These are phyloP conservation scores for Litoditis marina DNA, from an alignment of 2,888 invertebrate genomes.

Conservation along the genomic window DNA sequence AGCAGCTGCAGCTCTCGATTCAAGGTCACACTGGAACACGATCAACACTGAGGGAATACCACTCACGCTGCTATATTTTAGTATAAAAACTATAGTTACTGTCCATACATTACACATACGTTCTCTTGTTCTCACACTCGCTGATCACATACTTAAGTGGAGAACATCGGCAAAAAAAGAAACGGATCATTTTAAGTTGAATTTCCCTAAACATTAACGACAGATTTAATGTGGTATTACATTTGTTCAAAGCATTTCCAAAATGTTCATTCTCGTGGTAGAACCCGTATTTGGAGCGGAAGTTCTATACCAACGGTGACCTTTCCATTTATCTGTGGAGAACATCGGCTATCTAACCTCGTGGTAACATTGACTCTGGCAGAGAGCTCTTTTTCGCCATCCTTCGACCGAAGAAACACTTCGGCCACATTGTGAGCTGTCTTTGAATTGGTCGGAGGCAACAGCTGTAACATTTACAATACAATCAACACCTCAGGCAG, in stretches of 20 bases:
- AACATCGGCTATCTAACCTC: slow-evolving; percentile 28
- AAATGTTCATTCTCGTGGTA: too few relatives aligned
- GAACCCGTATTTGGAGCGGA: too few relatives aligned
- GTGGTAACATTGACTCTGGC: slow-evolving; percentile 58
- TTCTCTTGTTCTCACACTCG: too few relatives aligned
- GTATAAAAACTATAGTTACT: slow-evolving; percentile 23
- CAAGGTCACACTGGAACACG: slow-evolving; percentile 53
- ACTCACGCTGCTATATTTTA: too few relatives aligned
- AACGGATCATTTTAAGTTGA: too few relatives aligned
- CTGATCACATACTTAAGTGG: too few relatives aligned
- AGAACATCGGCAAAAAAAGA: too few relatives aligned
- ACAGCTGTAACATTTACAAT: slow-evolving; percentile 34
- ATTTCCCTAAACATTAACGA: too few relatives aligned
- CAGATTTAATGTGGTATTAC: too few relatives aligned
- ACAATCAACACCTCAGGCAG: too few relatives aligned
- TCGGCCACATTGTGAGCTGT: slow-evolving; percentile 58
- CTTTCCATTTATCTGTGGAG: neutral
- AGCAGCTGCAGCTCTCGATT: slow-evolving; percentile 60
- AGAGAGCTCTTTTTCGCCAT: slow-evolving; percentile 40
- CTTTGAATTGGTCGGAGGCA: slow-evolving; percentile 62
- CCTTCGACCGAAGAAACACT: slow-evolving; percentile 53
- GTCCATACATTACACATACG: neutral
- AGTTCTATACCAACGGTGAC: too few relatives aligned
- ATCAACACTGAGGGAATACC: neutral
- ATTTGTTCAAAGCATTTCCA: too few relatives aligned